A percentile compares a stretch with the other conserved stretches of the same genome.
Evolutionary conservation across 2,797 vertebrate species (phyloP).

Genomic region (Lithobates pipiens): DNA sequence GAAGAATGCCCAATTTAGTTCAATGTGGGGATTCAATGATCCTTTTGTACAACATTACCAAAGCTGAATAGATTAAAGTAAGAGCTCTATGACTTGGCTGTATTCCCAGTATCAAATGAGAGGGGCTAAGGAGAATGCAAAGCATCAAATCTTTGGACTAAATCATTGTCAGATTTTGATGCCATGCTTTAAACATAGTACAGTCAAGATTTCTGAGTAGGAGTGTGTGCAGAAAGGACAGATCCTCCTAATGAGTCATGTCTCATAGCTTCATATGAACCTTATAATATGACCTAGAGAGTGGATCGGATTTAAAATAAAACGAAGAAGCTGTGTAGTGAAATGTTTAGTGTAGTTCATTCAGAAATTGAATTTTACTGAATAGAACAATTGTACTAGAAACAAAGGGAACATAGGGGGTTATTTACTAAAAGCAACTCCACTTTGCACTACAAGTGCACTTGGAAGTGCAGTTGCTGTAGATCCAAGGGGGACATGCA

Average conservation of each 20-base stretch:
- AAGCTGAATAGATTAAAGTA: slow-evolving; percentile 53
- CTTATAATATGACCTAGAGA: slow-evolving; percentile 8
- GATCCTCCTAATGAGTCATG: slow-evolving; percentile 7
- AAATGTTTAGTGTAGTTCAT: background rate
- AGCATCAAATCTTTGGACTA: slow-evolving; percentile 48
- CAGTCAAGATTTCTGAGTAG: slow-evolving; percentile 23
- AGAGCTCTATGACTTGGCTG: slow-evolving; percentile 46
- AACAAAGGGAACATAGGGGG: background rate
- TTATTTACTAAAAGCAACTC: too few relatives aligned
- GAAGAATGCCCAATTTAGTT: slow-evolving; percentile 46
- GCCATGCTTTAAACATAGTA: slow-evolving; percentile 15
- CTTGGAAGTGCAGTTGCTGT: too few relatives aligned
- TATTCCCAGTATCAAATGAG: slow-evolving; percentile 43
- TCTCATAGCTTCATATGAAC: background rate
- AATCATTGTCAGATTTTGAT: slow-evolving; percentile 28
- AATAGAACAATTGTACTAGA: background rate
- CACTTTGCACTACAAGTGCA: too few relatives aligned
- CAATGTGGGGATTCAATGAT: slow-evolving; percentile 56
- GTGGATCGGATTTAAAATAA: background rate
- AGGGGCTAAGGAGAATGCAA: slow-evolving; percentile 43
- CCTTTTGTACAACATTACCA: slow-evolving; percentile 52
- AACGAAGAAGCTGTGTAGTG: background rate
- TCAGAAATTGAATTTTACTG: background rate
- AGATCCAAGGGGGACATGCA: too few relatives aligned
- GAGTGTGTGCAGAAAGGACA: slow-evolving; percentile 17